Percentiles rank a stretch among this genome's conserved stretches.
phyloP scores from a whole-genome alignment of 2,797 vertebrate species.

The Diceros bicornis region DNA sequence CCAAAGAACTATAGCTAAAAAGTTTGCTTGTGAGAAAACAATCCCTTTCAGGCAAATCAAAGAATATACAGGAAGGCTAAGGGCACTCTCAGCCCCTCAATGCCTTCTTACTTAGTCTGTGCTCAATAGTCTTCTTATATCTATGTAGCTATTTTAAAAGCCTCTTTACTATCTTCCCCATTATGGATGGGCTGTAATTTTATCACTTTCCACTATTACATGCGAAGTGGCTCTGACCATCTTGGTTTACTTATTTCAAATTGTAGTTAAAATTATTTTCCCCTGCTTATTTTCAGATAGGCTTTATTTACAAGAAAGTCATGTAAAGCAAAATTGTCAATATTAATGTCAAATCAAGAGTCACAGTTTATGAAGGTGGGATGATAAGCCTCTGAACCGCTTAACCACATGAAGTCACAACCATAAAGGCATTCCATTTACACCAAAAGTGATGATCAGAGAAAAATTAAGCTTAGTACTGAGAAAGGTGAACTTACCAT shows the following conservation, averaged over 20 bases:
- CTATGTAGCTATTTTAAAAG: background rate
- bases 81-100: rapidly evolving
- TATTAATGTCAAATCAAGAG: background rate
- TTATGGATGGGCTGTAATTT: background rate
- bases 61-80: background rate
- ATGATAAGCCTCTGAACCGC: background rate
- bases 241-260: slow-evolving; percentile 30
- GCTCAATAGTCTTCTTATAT: background rate
- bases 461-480: background rate
- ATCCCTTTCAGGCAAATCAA: background rate
- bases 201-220: background rate
- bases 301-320: background rate
- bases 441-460: background rate
- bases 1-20: background rate
- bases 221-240: background rate
- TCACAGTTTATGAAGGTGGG: background rate
- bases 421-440: background rate
- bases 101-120: background rate
- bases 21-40: background rate
- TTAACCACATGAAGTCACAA: background rate
- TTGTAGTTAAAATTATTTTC: background rate
- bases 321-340: background rate
- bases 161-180: background rate
- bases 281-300: background rate
- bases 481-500: background rate